Conservation (phyloP, 2,888 invertebrate species). For the Eupithecia insigniata region DNA sequence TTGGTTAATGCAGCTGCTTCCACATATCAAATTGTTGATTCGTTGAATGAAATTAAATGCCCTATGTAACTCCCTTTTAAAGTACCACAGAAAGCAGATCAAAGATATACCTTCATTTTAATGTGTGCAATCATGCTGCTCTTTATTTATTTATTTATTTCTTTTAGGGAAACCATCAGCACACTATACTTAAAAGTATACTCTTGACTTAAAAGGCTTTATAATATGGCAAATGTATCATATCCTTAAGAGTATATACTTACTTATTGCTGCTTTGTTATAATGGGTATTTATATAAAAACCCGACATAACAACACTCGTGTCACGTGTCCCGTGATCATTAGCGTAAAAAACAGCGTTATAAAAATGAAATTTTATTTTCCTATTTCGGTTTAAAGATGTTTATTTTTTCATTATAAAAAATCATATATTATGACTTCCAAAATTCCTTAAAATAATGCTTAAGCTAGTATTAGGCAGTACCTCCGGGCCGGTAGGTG, state of each 20-base stretch:
- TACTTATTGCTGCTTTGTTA: background rate
- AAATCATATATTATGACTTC: no score
- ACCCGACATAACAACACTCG: background rate
- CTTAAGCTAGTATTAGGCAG: no score
- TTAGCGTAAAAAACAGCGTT: conserved; percentile 2
- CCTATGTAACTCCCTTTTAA: background rate
- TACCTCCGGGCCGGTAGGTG: no score
- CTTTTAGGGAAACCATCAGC: no score
- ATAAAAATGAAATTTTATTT: background rate
- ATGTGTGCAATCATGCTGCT: background rate
- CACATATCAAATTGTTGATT: background rate
- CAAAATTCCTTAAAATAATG: no score
- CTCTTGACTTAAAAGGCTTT: background rate
- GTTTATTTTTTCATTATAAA: no score
- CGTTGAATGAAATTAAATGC: background rate
- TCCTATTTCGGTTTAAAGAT: no score
- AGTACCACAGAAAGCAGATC: background rate
- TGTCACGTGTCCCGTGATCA: background rate
- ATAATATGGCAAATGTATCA: background rate
- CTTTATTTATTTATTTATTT: no score
- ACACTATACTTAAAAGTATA: no score
- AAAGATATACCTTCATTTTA: background rate
- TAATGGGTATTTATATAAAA: background rate
- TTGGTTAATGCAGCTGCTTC: background rate
- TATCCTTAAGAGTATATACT: background rate